Evolutionary conservation across 2,888 invertebrate genomes (phyloP), one percentile per base, ranked within the genome.

Genomic region (Netelia fuscicornis): DNA sequence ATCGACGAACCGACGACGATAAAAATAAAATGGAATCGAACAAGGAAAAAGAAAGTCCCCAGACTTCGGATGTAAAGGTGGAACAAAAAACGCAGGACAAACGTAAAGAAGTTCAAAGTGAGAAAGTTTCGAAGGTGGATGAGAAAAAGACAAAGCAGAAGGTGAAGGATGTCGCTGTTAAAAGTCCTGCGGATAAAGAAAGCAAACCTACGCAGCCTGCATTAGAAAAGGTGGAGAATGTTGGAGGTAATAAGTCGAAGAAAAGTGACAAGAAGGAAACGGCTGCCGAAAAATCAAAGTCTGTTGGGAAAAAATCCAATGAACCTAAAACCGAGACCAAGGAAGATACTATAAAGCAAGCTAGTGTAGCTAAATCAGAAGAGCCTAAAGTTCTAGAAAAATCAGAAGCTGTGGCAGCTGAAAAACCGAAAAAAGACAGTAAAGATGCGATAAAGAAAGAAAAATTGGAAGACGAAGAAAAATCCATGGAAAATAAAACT

Each of bases 241-340:
- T 8, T 44, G 25, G 68, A 9, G 30, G 56, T 23, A 65, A 72
- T 37, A 85, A 83, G 65, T 74, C 79, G 10, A 83, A 79, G 44
- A 81, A 82, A 17, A 74, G 58, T 23, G 72, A 44, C 9, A 81
- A 86, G 48, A 81, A 83, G 58, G 84, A 75, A n/a, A 65, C 54
- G 13, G 2, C 56, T n/a, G 42, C 37, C 9, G 70, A 83, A n/a
- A 79, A 83, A 30, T 30, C 44, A 0, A 81, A 72, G 20, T n/a
- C 42, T 52, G 52, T 56, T 10, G 67, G 56, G 2, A 72, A 86
- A 1, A 79, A 82, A 77, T 30, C 82, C 5, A 17, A 11, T 20
- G 76, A 62, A 10, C 8, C 37, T 6, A 62, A 80, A 68, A 10
- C 68, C 13, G 75, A 83, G 20, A 42, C 37, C 11, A 10, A 54